These are phyloP conservation scores for Drosophila sproati DNA, from an alignment of 1,140 invertebrate species.

Conservation along the genomic window DNA sequence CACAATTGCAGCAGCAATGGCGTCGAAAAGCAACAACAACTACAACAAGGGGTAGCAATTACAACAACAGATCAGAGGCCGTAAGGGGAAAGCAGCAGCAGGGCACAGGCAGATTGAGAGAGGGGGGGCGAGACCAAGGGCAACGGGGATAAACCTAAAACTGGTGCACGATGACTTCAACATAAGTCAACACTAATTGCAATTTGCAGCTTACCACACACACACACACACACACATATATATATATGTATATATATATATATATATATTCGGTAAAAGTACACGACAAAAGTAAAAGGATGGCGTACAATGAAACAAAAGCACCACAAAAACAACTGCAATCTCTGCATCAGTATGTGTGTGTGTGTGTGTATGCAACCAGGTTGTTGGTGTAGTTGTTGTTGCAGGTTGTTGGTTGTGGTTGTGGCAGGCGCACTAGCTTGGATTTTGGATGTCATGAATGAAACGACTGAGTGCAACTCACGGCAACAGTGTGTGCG, in stretches of 20 bases:
- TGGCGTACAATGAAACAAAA: conserved; percentile 38
- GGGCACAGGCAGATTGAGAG: background rate
- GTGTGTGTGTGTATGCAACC: conserved; percentile 2
- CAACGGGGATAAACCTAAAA: conserved; percentile 34
- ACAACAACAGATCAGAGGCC: conserved; percentile 24
- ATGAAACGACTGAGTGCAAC: conserved; percentile 41
- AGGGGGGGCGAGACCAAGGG: background rate
- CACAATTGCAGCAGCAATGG: conserved; percentile 29
- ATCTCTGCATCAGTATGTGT: conserved; percentile 15
- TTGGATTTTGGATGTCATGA: conserved; percentile 44
- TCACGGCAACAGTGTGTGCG: conserved; percentile 10
- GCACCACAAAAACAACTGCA: conserved; percentile 38
- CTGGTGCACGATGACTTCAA: conserved; percentile 58
- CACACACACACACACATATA: conserved; percentile 17
- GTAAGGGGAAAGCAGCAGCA: background rate
- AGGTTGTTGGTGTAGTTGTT: conserved; percentile 24
- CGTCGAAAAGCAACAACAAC: conserved; percentile 30
- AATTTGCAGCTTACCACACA: conserved; percentile 67
- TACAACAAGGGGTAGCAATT: conserved; percentile 23
- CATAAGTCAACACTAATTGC: conserved; percentile 82
- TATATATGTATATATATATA: conserved; percentile 6
- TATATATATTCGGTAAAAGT: background rate
- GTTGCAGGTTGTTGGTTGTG: conserved; percentile 30
- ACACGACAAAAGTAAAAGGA: conserved; percentile 37
- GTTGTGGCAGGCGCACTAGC: conserved; percentile 33